Evolutionary conservation across 2,888 invertebrate genomes (phyloP).

Genomic region (Lottia scabra): DNA sequence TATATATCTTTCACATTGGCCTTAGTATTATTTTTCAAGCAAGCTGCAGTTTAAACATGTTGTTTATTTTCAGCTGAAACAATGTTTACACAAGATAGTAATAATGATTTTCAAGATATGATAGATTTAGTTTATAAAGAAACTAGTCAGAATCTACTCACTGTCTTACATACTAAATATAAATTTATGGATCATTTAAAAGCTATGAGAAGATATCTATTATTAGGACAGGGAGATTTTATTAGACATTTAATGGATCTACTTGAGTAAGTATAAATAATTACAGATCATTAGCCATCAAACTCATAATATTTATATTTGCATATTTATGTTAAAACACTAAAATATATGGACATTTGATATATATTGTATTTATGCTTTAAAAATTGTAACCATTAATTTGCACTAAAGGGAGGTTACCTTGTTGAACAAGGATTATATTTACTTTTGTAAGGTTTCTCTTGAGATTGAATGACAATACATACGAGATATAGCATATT

Average conservation of each 20-base stretch:
- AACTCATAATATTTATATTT: too few relatives aligned
- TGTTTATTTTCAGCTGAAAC: constrained; percentile 65
- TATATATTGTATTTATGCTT: too few relatives aligned
- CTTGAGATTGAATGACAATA: too few relatives aligned
- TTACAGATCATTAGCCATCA: background rate
- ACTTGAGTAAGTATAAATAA: constrained; percentile 78
- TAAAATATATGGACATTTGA: too few relatives aligned
- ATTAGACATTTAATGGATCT: constrained; percentile 93
- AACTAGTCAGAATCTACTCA: constrained; percentile 86
- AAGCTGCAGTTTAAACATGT: background rate
- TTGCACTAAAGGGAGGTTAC: too few relatives aligned
- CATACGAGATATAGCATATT: too few relatives aligned
- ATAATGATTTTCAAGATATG: constrained; percentile 82
- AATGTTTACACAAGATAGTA: constrained; percentile 77
- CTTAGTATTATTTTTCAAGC: too few relatives aligned
- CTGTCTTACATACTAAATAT: constrained; percentile 88
- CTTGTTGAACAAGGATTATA: too few relatives aligned
- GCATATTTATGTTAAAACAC: background rate
- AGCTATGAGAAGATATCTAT: constrained; percentile 88
- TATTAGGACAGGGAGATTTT: constrained; percentile 96
- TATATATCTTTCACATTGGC: too few relatives aligned
- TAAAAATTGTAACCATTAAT: too few relatives aligned
- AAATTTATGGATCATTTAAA: constrained; percentile 88
- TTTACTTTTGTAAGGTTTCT: too few relatives aligned
- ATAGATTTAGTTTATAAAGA: constrained; percentile 88